Evolutionary conservation across 2,113 vertebrate species (phyloP), one percentile per base, ranked within the genome.

Genomic region (Erythrolamprus reginae): DNA sequence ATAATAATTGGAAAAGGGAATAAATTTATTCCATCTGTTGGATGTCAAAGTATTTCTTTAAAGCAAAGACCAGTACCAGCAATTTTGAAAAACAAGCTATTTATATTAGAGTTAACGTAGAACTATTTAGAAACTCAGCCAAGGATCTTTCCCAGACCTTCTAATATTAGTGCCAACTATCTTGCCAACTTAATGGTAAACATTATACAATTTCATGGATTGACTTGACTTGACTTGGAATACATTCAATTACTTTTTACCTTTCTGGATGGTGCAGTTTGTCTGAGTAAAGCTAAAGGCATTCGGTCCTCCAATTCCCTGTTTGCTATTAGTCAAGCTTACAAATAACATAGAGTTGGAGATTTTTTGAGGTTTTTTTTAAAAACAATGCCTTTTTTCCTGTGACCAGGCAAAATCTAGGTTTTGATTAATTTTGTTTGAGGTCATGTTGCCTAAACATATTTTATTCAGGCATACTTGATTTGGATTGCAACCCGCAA

Each of bases 351-450:
- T 82, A 7, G 15, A 10, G 33, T 38, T 77, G 33, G 33, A 42
- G 5, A n/a, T 5, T 50, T 88, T 10, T 24, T 42, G 1, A 24
- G 55, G 10, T 84, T 51, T 21, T 52, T 47, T 0, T 15, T 90
- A 83, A n/a, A n/a, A n/a, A 87, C 0, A 77, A 90, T 51, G 45
- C 7, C 8, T 90, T 2, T 65, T 65, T 65, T 82, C 21, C 90
- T 93, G 83, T 91, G 45, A 90, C 91, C 51, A 84, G 89, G 24
- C 4, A 93, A 94, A 94, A 92, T 1, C 2, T 8, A 92, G 2
- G 3, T 19, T 92, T 91, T 88, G 19, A 21, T 92, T 94, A 91
- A 92, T 93, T 90, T 42, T 0, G 3, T 87, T 88, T 93, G n/a
- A 2, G 9, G 26, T 86, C 87, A 88, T 82, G 33, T 82, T 89